phyloP scores from a whole-genome alignment of 2,797 vertebrate genomes.

The Anableps anableps region DNA sequence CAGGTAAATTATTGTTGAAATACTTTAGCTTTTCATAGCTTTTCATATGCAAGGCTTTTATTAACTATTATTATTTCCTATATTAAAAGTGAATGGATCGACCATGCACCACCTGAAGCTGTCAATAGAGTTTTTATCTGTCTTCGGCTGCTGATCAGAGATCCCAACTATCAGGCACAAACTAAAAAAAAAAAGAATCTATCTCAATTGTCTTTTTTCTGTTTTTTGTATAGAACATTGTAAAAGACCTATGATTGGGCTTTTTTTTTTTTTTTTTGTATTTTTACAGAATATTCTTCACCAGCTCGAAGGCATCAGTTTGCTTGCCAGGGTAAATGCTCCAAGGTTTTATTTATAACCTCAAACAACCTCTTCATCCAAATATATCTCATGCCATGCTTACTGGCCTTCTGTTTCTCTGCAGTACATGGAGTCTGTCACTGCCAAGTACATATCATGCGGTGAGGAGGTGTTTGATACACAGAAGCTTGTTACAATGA shows the following conservation, averaged over 20 bases:
- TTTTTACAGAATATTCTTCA: conserved; percentile 83
- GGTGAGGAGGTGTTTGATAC: conserved; percentile 79
- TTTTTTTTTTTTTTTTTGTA: conserved; percentile 2
- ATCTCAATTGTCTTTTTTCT: background rate
- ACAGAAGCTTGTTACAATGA: conserved; percentile 89
- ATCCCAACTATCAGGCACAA: conserved; percentile 86
- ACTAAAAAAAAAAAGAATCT: background rate
- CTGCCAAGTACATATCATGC: conserved; percentile 77
- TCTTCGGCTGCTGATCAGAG: conserved; percentile 87
- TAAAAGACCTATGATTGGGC: background rate
- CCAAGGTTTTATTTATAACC: background rate
- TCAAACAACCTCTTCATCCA: background rate
- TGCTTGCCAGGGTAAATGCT: conserved; percentile 84
- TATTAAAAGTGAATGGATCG: conserved; percentile 84
- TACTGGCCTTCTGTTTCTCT: conserved; percentile 15
- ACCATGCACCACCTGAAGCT: conserved; percentile 79
- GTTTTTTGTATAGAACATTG: background rate
- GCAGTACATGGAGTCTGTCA: conserved; percentile 85
- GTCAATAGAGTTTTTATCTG: conserved; percentile 88
- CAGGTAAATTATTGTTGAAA: conserved; percentile 77
- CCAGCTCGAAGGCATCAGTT: conserved; percentile 82
- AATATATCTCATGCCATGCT: background rate
- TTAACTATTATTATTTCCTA: background rate
- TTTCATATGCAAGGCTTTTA: fast-evolving
- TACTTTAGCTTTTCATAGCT: background rate